phyloP scores from a whole-genome alignment of 2,113 vertebrate genomes.

The Syngnathus floridae region DNA sequence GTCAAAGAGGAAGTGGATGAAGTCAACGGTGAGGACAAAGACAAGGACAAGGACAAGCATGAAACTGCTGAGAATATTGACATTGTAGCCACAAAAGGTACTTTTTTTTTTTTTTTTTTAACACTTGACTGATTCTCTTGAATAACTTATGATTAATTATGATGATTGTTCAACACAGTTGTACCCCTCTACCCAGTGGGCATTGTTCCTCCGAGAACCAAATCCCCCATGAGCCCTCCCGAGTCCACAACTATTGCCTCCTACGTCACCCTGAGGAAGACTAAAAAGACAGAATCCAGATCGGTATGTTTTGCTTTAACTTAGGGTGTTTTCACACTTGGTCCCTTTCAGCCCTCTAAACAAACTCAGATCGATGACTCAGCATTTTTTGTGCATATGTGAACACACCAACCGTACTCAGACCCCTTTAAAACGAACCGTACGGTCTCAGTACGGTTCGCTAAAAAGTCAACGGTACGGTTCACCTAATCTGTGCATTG shows the following conservation, averaged over 20 bases:
- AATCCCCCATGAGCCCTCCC: slow-evolving; percentile 75
- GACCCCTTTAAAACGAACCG: too few relatives aligned
- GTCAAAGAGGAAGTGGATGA: slow-evolving; percentile 91
- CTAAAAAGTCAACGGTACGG: too few relatives aligned
- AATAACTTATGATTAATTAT: background rate
- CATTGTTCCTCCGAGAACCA: slow-evolving; percentile 86
- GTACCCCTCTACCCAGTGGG: slow-evolving; percentile 80
- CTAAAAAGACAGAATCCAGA: slow-evolving; percentile 80
- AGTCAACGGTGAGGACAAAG: slow-evolving; percentile 84
- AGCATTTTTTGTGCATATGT: too few relatives aligned
- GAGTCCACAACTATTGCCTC: slow-evolving; percentile 92
- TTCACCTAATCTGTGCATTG: too few relatives aligned
- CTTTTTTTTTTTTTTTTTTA: background rate
- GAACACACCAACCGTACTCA: too few relatives aligned
- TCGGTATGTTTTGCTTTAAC: slow-evolving; percentile 61
- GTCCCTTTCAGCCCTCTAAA: too few relatives aligned
- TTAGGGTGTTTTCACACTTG: background rate
- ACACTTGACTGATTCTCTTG: too few relatives aligned
- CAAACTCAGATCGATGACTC: too few relatives aligned
- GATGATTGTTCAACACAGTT: slow-evolving; percentile 42
- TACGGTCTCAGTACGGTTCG: too few relatives aligned
- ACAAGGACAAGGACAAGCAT: slow-evolving; percentile 75
- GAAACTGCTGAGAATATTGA: slow-evolving; percentile 77
- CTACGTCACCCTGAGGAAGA: slow-evolving; percentile 93
- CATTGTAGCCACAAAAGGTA: slow-evolving; percentile 75